Base-by-base conservation (phyloP, 2,113 vertebrate species). In the Caranx ignobilis region DNA sequence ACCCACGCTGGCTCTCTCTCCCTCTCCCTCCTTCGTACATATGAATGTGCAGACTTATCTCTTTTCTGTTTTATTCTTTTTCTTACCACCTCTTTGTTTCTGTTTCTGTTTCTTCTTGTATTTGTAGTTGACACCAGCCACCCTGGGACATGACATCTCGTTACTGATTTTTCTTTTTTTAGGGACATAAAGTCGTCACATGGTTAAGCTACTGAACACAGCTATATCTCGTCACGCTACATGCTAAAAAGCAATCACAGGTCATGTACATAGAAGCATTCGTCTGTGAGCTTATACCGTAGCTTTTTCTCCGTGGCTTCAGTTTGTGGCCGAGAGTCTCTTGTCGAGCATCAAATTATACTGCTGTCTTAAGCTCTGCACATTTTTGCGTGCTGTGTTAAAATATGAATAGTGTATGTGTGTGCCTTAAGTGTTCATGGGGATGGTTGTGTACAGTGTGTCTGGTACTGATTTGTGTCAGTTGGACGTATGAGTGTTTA, bases 321-420 rank as follows among this genome's bases (percentile, higher is more conserved):
- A 26, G 57, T 57, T 15, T 52, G 60, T n/a, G 48, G 39, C 75
- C 3, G 55, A 81, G 57, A 81, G 79, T 68, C 56, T 60, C 55
- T 62, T 59, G 71, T 83, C 3, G 26, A 76, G 82, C 71, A 69
- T 85, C 21, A 18, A 56, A 48, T 61, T 57, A 75, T 78, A 71
- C 86, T 92, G 84, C 84, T 84, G 82, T 91, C 79, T 86, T 85
- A 84, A 79, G 75, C 85, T 86, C 82, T 80, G 77, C 87, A 77
- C 86, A 56, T 71, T 71, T 55, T 71, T 55, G 60, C 64, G 72
- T 86, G 80, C 84, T 64, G 37, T 82, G 83, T 92, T 82, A 16
- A 71, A 71, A 69, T 88, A 76, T 77, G 67, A 86, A 70, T 86
- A 57, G 75, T 87, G 81, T 83, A 56, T 71, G 63, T 88, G 79